phyloP scores from a whole-genome alignment of 1,140 invertebrate species.

The Drosophila ananassae region DNA sequence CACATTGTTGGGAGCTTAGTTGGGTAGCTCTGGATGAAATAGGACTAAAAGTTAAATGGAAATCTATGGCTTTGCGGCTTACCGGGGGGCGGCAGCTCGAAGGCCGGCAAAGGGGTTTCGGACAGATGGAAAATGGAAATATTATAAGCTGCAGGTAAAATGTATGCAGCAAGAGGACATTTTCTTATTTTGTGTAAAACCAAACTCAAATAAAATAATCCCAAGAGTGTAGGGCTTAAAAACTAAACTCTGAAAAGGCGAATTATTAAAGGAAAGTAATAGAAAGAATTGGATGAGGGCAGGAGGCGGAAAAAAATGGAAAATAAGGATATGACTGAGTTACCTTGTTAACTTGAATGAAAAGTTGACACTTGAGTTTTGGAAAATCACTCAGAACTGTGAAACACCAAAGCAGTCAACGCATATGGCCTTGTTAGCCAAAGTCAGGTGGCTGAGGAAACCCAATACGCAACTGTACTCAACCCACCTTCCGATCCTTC shows the following conservation, averaged over 20 bases:
- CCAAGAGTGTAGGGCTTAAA: conserved; percentile 18
- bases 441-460: conserved; percentile 3
- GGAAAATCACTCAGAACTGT: neutral
- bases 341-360: conserved; percentile 39
- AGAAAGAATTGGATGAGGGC: neutral
- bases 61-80: conserved; percentile 78
- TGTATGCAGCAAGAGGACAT: conserved; percentile 29
- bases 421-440: conserved; percentile 48
- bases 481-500: conserved; percentile 20
- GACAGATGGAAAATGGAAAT: conserved; percentile 40
- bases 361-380: conserved; percentile 41
- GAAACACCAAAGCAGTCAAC: conserved; percentile 3
- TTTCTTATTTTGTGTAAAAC: conserved; percentile 21
- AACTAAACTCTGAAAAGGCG: conserved; percentile 31
- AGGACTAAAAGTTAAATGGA: conserved; percentile 76
- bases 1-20: conserved; percentile 43
- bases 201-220: conserved; percentile 40
- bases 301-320: neutral
- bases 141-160: conserved; percentile 47
- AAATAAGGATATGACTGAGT: conserved; percentile 6
- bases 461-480: conserved; percentile 31
- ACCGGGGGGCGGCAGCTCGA: neutral
- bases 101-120: conserved; percentile 22
- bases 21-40: conserved; percentile 47
- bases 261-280: conserved; percentile 5